Percentiles rank a stretch among this genome's conserved stretches.
These are phyloP conservation scores for Gadopsis bispinosus DNA, from an alignment of 2,797 vertebrate genomes.

Conservation along the genomic window DNA sequence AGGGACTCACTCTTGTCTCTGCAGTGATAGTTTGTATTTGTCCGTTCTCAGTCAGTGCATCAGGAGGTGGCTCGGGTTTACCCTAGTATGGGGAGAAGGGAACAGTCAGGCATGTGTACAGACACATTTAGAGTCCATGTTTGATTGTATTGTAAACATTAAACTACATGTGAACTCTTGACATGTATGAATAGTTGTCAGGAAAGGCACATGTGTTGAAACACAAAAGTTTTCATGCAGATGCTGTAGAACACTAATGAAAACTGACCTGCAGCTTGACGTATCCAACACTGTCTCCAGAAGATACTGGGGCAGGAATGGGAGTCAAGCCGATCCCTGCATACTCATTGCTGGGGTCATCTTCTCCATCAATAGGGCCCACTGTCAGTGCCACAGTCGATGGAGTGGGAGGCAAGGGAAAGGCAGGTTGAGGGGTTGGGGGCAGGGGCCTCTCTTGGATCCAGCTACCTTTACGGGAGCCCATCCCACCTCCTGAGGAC, in stretches of 20 bases:
- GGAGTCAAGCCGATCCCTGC: constrained; percentile 89
- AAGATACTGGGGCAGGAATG: constrained; percentile 70
- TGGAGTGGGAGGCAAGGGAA: constrained; percentile 74
- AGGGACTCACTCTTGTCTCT: constrained; percentile 80
- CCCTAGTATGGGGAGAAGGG: constrained; percentile 73
- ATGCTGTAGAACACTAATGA: not conserved
- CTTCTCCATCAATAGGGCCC: constrained; percentile 76
- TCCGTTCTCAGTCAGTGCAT: constrained; percentile 75
- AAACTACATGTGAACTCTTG: not conserved
- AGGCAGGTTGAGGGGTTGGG: constrained; percentile 87
- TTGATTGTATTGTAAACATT: not conserved
- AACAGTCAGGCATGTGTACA: constrained; percentile 25
- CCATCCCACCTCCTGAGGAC: constrained; percentile 82
- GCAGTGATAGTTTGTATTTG: constrained; percentile 76
- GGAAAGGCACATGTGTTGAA: not conserved
- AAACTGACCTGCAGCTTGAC: constrained; percentile 87
- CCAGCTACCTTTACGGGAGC: constrained; percentile 92
- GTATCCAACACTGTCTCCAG: constrained; percentile 88
- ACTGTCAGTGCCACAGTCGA: constrained; percentile 72
- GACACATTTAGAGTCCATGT: not conserved
- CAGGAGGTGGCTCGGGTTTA: constrained; percentile 81
- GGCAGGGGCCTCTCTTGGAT: constrained; percentile 94
- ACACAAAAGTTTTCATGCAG: not conserved
- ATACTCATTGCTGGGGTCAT: constrained; percentile 89
- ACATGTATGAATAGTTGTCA: not conserved